Conservation (phyloP, 2,113 vertebrate genomes). For the Hiodon alosoides region DNA sequence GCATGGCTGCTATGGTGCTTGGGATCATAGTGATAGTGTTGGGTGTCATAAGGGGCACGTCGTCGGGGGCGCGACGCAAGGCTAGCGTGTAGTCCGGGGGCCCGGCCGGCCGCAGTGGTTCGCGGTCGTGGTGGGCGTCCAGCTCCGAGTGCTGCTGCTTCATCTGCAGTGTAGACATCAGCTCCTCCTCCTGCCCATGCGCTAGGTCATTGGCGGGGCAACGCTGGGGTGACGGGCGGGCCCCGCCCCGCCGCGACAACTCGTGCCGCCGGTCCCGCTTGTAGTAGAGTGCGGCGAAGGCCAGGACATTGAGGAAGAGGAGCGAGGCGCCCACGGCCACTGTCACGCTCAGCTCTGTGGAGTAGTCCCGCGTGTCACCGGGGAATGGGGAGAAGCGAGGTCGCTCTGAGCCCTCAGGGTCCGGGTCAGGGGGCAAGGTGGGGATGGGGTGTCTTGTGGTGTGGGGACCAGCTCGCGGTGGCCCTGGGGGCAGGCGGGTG, state of each 20-base stretch:
- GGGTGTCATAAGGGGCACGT: constrained; percentile 96
- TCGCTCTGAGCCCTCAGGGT: constrained; percentile 75
- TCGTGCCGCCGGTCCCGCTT: constrained; percentile 98
- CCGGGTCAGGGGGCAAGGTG: constrained; percentile 75
- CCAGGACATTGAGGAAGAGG: constrained; percentile 92
- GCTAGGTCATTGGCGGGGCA: constrained; percentile 84
- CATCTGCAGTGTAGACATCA: constrained; percentile 93
- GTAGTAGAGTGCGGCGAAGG: constrained; percentile 95
- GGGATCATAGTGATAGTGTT: constrained; percentile 98
- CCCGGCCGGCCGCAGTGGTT: constrained; percentile 77
- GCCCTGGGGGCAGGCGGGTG: constrained; percentile 74
- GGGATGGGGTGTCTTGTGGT: constrained; percentile 60
- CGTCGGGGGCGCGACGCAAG: constrained; percentile 92
- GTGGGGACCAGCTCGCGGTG: constrained; percentile 9
- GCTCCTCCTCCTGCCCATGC: constrained; percentile 94
- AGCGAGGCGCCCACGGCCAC: constrained; percentile 94
- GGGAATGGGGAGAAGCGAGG: constrained; percentile 78
- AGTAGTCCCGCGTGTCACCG: constrained; percentile 88
- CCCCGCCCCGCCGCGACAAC: constrained; percentile 81
- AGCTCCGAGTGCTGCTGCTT: constrained; percentile 80
- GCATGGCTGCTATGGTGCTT: constrained; percentile 96
- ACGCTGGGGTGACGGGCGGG: constrained; percentile 78
- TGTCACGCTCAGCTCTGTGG: constrained; percentile 93
- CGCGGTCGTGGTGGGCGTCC: constrained; percentile 58
- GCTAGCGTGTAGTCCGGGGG: constrained; percentile 97